phyloP scores from a whole-genome alignment of 2,113 vertebrate species.

The Diphyllodes magnificus region DNA sequence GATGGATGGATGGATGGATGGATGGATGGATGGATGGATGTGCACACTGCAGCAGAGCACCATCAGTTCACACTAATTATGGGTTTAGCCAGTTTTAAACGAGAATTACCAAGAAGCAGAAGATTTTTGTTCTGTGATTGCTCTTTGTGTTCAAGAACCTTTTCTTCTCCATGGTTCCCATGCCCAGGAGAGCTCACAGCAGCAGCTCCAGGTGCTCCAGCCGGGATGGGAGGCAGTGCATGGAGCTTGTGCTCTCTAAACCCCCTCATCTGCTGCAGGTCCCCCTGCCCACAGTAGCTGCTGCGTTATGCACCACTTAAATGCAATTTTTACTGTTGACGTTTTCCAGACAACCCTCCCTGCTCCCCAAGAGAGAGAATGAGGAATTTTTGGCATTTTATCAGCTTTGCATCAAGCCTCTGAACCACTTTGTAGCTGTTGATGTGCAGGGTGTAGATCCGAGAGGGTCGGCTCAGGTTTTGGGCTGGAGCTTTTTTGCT shows the following conservation, averaged over 20 bases:
- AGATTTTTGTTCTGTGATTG: rapidly evolving
- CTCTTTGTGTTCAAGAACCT: not conserved
- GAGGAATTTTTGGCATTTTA: constrained; percentile 78
- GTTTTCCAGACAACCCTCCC: constrained; percentile 72
- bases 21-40: not conserved
- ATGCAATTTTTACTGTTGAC: constrained; percentile 81
- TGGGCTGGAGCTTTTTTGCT: not conserved
- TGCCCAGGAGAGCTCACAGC: not conserved
- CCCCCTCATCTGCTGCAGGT: not conserved
- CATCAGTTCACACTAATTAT: not conserved
- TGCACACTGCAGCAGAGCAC: not conserved
- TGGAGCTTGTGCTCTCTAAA: not conserved
- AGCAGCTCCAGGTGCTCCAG: not conserved
- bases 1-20: not conserved
- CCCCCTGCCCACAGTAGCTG: constrained; percentile 71
- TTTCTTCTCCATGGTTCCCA: rapidly evolving
- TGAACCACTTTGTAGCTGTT: constrained; percentile 62
- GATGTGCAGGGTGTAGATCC: not conserved
- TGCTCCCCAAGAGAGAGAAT: constrained; percentile 57
- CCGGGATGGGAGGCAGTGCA: not conserved
- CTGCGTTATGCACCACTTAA: constrained; percentile 71
- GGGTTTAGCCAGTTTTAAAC: not conserved
- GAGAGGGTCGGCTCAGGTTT: constrained; percentile 31
- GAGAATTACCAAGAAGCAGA: not conserved
- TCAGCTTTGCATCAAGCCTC: constrained; percentile 54